Base-by-base conservation (phyloP, 2,888 invertebrate species). In the Crocallis elinguaria region DNA sequence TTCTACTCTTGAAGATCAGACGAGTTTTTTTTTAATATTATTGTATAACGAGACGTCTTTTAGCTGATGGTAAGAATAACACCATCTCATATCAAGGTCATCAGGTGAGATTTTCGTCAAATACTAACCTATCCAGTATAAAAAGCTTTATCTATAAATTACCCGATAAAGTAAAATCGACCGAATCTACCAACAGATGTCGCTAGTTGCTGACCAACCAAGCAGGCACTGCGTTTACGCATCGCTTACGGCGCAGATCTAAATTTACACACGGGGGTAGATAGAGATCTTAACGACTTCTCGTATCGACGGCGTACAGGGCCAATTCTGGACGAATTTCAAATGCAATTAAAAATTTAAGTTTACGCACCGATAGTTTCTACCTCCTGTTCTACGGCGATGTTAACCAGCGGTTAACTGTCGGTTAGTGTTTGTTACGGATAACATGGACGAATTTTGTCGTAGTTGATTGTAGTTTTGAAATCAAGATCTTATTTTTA, bases 221-320 rank as follows among this genome's bases (percentile, higher is more conserved):
- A 62, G 55, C 59, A 35, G 57, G 61, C 51, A 56, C 52, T 67
- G 69, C 71, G 79, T 80, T 75, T 73, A 83, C 85, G 86, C 86
- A 83, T 73, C 71, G 82, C 63, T 71, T 56, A 53, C 45, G 64
- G 50, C 58, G 59, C 59, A 66, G 62, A 59, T 67, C 75, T 73
- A 76, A 75, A 79, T 72, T 71, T 78, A 77, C 75, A 71, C 73
- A 53, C 66, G 58, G 68, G 86, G 86, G 85, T 83, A 86, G 86
- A 86, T 85, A 78, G 39, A 48, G 52, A 86, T 86, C 86, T 86
- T 62, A 82, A 81, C 58, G 60, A 58, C 80, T 73, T 68, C 77
- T 71, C 68, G 71, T 78, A 69, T 59, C 54, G 70, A 62, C 67
- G 66, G 60, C 17, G 62, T 65, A 64, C 63, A 64, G 52, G 58